Conservation (phyloP, 2,113 vertebrate species). For the Bufo gargarizans region DNA sequence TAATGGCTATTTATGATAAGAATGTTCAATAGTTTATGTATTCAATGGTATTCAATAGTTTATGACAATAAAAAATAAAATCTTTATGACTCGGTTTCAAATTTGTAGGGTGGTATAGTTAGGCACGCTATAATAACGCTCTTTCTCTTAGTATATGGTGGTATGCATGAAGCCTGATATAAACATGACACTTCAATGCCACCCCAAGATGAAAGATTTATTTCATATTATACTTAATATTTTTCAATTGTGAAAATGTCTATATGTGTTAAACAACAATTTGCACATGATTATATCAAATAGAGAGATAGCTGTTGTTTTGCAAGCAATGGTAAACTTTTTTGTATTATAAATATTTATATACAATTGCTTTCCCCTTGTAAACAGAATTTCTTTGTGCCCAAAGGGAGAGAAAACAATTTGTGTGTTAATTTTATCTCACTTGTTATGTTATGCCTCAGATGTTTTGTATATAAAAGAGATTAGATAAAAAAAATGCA, state of each 20-base stretch:
- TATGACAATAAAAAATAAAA: too few relatives aligned
- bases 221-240: conserved; percentile 2
- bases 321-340: conserved; percentile 63
- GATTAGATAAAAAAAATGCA: conserved; percentile 71
- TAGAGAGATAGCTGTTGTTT: conserved; percentile 60
- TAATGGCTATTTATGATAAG: too few relatives aligned
- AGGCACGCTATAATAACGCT: too few relatives aligned
- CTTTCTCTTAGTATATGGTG: neutral
- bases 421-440: conserved; percentile 81
- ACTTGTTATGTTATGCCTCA: conserved; percentile 75
- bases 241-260: neutral
- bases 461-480: conserved; percentile 72
- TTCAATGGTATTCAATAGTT: too few relatives aligned
- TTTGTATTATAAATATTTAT: conserved; percentile 78
- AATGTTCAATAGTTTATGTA: too few relatives aligned
- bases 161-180: neutral
- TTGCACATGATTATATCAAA: conserved; percentile 67
- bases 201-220: neutral
- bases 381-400: conserved; percentile 71
- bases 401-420: conserved; percentile 77
- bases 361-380: conserved; percentile 70
- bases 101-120: too few relatives aligned
- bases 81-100: too few relatives aligned
- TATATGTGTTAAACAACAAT: conserved; percentile 24
- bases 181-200: neutral